These are phyloP conservation scores for Crenichthys baileyi DNA, from an alignment of 2,797 vertebrate species.

Conservation along the genomic window DNA sequence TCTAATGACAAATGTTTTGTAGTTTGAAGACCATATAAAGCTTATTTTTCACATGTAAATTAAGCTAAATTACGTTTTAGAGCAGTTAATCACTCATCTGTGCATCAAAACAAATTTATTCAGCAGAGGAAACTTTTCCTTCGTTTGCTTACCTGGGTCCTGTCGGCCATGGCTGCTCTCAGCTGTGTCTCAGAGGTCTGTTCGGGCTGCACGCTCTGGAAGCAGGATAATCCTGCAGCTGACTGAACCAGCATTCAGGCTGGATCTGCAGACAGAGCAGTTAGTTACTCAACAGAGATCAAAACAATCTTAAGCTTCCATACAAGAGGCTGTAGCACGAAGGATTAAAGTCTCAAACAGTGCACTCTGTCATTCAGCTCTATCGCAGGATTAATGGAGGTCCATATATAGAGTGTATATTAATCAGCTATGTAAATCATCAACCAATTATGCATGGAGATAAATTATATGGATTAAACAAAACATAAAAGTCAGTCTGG, in stretches of 20 bases:
- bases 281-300: constrained; percentile 61
- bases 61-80: neutral
- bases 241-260: constrained; percentile 15
- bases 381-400: neutral
- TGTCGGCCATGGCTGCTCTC: constrained; percentile 47
- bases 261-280: constrained; percentile 42
- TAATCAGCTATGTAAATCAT: neutral
- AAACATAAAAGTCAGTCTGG: neutral
- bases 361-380: constrained; percentile 14
- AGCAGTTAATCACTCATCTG: neutral
- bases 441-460: neutral
- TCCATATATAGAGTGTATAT: neutral
- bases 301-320: constrained; percentile 53
- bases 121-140: neutral
- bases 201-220: constrained; percentile 11
- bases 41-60: too few species aligned
- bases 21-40: too few species aligned
- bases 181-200: constrained; percentile 10
- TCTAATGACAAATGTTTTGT: neutral
- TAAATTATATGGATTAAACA: neutral
- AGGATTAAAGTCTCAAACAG: constrained; percentile 48
- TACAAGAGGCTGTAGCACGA: constrained; percentile 34
- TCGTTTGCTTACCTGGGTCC: constrained; percentile 49
- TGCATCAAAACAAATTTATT: neutral
- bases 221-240: constrained; percentile 44